Percentiles rank a stretch among this genome's conserved stretches.
phyloP scores from a whole-genome alignment of 2,113 vertebrate species.

The Ailuropoda melanoleuca region DNA sequence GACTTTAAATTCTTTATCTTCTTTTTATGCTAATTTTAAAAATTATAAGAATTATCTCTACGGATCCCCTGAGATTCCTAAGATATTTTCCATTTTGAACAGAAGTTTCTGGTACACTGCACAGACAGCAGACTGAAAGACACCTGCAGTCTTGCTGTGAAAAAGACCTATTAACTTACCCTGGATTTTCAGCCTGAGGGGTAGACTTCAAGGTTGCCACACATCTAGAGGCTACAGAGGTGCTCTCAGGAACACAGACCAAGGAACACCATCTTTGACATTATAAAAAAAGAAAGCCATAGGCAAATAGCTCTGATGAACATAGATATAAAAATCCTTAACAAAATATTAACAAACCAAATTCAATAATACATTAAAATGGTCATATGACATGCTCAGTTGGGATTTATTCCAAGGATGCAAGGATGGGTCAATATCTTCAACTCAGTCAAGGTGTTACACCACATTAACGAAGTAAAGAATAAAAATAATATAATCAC shows the following conservation, averaged over 20 bases:
- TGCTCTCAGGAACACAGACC: background rate
- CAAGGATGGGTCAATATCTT: background rate
- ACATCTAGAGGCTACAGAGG: background rate
- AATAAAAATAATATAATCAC: background rate
- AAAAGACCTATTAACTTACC: background rate
- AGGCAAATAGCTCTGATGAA: background rate
- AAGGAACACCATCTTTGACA: background rate
- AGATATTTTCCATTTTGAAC: conserved; percentile 22
- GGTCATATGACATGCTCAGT: background rate
- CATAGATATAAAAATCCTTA: background rate
- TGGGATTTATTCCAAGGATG: background rate
- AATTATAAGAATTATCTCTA: background rate
- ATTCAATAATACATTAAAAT: background rate
- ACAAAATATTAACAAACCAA: background rate
- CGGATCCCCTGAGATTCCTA: background rate
- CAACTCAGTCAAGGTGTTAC: background rate
- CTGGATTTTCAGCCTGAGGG: background rate
- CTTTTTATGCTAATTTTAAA: conserved; percentile 22
- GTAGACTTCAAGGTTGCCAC: background rate
- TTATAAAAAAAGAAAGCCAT: background rate
- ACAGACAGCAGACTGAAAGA: background rate
- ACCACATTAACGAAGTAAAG: background rate
- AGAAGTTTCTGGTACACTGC: background rate
- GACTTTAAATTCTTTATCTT: background rate
- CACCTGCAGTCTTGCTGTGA: background rate